Conservation (phyloP, 2,888 invertebrate genomes). For the Petrolisthes cinctipes region DNA sequence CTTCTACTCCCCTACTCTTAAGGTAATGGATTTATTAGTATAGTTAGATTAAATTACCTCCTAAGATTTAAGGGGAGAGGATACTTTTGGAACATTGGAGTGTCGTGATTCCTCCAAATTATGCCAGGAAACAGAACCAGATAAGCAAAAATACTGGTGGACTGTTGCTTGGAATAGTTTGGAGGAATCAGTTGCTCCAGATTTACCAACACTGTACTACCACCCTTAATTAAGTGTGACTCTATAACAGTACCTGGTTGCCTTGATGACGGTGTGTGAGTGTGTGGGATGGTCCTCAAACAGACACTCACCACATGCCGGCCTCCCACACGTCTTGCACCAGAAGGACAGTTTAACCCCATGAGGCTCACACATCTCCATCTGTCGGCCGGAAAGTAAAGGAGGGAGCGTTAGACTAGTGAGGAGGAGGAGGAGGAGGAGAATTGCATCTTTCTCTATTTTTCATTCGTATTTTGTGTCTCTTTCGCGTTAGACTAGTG, state of each 20-base stretch:
- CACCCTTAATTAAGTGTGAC: too few relatives aligned
- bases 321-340: slow-evolving; percentile 51
- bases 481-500: not conserved
- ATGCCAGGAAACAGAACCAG: too few relatives aligned
- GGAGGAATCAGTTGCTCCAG: too few relatives aligned
- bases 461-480: not conserved
- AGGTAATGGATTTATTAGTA: too few relatives aligned
- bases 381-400: slow-evolving; percentile 22
- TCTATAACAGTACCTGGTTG: slow-evolving; percentile 27
- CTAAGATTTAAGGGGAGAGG: too few relatives aligned
- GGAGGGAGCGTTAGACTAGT: not conserved
- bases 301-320: slow-evolving; percentile 63
- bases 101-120: too few relatives aligned
- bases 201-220: too few relatives aligned
- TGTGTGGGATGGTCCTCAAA: slow-evolving; percentile 64
- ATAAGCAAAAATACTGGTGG: too few relatives aligned
- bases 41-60: too few relatives aligned
- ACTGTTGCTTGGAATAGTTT: too few relatives aligned
- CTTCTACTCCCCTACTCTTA: too few relatives aligned
- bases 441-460: not conserved
- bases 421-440: not conserved
- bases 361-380: slow-evolving; percentile 58
- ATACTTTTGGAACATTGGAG: too few relatives aligned
- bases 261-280: slow-evolving; percentile 57
- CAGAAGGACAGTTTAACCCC: slow-evolving; percentile 64